A percentile compares a stretch with the other conserved stretches of the same genome.
phyloP scores from a whole-genome alignment of 2,113 vertebrate genomes.

The Thymallus thymallus region DNA sequence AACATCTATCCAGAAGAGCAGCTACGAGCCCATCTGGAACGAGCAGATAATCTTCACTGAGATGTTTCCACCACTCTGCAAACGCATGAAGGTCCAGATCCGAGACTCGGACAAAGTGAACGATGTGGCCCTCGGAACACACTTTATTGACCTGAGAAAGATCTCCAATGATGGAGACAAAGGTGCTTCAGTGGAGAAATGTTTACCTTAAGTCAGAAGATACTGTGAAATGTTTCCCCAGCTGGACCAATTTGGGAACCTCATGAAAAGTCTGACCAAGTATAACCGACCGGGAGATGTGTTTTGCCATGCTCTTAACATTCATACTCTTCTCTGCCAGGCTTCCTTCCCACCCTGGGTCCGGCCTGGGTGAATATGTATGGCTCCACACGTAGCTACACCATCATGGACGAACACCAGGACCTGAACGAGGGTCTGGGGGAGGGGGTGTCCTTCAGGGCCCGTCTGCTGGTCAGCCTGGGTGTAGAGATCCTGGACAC shows the following conservation, averaged over 20 bases:
- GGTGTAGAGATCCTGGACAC: conserved; percentile 93
- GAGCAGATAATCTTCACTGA: conserved; percentile 95
- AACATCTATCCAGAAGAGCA: conserved; percentile 93
- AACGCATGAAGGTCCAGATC: conserved; percentile 92
- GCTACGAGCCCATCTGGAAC: conserved; percentile 96
- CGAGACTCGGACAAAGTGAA: conserved; percentile 97
- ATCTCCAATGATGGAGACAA: conserved; percentile 96
- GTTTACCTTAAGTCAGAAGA: too few relatives aligned
- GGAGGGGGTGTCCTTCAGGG: conserved; percentile 93
- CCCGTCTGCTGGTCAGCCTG: conserved; percentile 87
- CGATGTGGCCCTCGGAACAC: conserved; percentile 93
- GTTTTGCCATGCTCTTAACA: neutral
- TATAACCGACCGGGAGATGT: too few relatives aligned
- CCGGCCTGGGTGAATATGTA: conserved; percentile 99
- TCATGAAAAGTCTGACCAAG: neutral
- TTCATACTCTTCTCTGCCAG: conserved; percentile 58
- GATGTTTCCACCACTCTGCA: conserved; percentile 95
- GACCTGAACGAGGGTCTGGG: conserved; percentile 95
- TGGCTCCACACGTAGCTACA: conserved; percentile 92
- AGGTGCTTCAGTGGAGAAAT: conserved; percentile 71
- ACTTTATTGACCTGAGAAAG: conserved; percentile 91
- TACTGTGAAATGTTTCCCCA: neutral
- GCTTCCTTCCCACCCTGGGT: conserved; percentile 92
- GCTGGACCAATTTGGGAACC: neutral
- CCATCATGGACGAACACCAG: conserved; percentile 95